Base-by-base conservation (phyloP, 2,113 vertebrate genomes). In the Trogon melanurus region DNA sequence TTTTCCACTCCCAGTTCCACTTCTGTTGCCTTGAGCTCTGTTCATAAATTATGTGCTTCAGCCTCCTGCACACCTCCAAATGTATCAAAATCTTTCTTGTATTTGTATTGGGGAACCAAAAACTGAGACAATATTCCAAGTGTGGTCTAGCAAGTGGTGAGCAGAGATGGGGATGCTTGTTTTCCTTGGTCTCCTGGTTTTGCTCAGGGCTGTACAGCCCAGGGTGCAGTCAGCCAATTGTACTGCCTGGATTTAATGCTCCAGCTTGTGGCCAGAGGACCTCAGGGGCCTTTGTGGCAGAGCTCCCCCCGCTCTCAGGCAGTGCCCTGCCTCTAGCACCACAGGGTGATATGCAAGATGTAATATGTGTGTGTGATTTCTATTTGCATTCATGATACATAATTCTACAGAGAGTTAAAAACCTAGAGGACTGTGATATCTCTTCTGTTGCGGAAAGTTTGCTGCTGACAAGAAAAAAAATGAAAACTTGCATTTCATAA, bases 161-260 rank as follows among this genome's bases (percentile, higher is more conserved):
- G 32, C 13, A 64, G 47, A 36, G 5, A 32, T 25, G 30, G 11
- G 18, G 11, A 3, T 20, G 26, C 2, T 57, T 61, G 19, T 36
- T n/a, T 65, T 8, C 9, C 26, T 64, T 25, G 4, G 2, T 7
- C 22, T 65, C 16, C 45, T 1, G 5, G 3, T 23, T 36, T 27
- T 45, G 47, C 22, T 47, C 13, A 5, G 16, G 34, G 16, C 3
- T 0, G 0, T 32, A 45, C 13, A 60, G 56, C 7, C 11, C 14
- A 5, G 47, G 22, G 60, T 53, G 3, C 36, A 48, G 19, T 32
- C 3, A 51, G 6, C 22, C 26, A 38, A 4, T 27, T 0, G 3
- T 32, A 11, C n/a, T 73, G 11, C 10, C 60, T 27, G 10, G 10
- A 4, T 30, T 88, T 73, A 30, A 6, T 44, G 25, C 16, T 78